Conservation (phyloP, 2,888 invertebrate species). For the Pecten maximus region DNA sequence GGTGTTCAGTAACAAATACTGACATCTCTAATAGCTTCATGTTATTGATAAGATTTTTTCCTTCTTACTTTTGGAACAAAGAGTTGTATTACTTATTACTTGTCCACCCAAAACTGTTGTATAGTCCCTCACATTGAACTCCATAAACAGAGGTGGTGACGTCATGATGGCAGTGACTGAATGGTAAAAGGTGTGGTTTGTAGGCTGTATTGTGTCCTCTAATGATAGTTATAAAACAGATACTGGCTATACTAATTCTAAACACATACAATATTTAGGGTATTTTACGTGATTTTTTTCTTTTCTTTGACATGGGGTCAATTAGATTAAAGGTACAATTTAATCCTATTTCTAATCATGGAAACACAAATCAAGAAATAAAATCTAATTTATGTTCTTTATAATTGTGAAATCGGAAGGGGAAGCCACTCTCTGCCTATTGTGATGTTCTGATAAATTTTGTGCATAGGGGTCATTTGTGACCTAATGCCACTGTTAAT, state of each 20-base stretch:
- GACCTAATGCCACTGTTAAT: not conserved
- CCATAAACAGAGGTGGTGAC: not conserved
- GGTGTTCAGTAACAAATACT: not conserved
- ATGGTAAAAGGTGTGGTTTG: not conserved
- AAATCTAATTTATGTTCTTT: not conserved
- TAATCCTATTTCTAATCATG: not conserved
- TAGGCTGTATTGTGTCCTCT: not conserved
- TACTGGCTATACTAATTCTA: not conserved
- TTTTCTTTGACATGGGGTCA: not conserved
- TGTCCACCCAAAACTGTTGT: not conserved
- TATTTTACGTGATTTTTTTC: not conserved
- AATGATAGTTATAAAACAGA: not conserved
- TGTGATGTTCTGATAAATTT: slow-evolving; percentile 13
- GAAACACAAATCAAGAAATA: not conserved
- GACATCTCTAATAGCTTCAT: not conserved
- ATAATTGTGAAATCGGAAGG: not conserved
- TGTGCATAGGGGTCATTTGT: slow-evolving; percentile 3
- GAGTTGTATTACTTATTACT: not conserved
- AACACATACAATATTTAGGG: not conserved
- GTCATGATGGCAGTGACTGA: not conserved
- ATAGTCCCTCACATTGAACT: not conserved
- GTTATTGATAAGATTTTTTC: not conserved
- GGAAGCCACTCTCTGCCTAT: not conserved
- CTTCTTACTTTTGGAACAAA: not conserved
- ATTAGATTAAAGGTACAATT: not conserved